Evolutionary conservation across 2,888 invertebrate species (phyloP).

Genomic region (Lasioglossum zephyrum): DNA sequence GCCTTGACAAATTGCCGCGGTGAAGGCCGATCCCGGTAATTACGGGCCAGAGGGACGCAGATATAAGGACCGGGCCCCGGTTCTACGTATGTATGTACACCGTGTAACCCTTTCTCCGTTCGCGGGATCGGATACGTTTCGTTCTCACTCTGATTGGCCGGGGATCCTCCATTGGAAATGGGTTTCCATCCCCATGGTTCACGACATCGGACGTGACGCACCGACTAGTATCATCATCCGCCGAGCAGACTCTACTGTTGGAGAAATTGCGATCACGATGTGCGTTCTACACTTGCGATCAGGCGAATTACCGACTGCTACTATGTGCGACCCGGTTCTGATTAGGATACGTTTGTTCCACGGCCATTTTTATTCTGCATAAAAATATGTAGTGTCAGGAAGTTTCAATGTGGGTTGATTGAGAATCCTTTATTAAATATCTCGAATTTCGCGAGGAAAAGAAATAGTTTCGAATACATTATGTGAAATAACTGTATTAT

Average conservation of each 20-base stretch:
- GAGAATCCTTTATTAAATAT: too few species aligned
- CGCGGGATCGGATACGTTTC: constrained; percentile 23
- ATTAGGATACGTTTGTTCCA: neutral
- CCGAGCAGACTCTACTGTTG: neutral
- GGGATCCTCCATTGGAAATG: constrained; percentile 44
- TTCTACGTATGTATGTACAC: neutral
- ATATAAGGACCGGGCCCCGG: constrained; percentile 63
- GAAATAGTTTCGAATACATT: too few species aligned
- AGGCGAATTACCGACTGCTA: constrained; percentile 14
- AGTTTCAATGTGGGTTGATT: too few species aligned
- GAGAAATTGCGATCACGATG: constrained; percentile 5
- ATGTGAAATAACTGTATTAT: too few species aligned
- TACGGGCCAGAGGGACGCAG: constrained; percentile 78
- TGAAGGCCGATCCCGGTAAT: constrained; percentile 83
- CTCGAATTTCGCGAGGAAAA: too few species aligned
- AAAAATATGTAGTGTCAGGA: too few species aligned
- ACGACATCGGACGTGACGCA: constrained; percentile 48
- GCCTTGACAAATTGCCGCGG: constrained; percentile 84
- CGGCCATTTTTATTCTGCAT: too few species aligned
- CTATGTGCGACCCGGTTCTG: constrained; percentile 4
- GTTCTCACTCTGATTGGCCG: constrained; percentile 12
- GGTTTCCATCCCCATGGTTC: constrained; percentile 43
- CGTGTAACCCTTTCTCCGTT: constrained; percentile 10
- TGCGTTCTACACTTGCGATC: neutral
- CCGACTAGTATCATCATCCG: neutral